A percentile compares a stretch with the other conserved stretches of the same genome.
Evolutionary conservation across 2,888 invertebrate species (phyloP).

Genomic region (Polydrusus pterygomalis): DNA sequence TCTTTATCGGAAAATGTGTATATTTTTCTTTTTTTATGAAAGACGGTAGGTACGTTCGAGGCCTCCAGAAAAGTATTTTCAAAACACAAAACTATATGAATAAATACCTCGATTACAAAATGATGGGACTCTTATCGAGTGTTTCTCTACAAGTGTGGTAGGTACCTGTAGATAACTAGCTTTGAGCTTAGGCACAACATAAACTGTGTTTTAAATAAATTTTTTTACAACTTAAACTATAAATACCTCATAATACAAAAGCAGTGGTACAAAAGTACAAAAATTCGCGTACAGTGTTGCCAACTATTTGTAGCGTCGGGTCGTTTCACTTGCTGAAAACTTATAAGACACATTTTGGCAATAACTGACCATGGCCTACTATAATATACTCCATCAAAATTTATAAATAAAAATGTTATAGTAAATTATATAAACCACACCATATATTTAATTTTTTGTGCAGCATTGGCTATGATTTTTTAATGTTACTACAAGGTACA

Average conservation of each 20-base stretch:
- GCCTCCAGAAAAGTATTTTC: conserved; percentile 46
- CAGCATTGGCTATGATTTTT: too few relatives aligned
- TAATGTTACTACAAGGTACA: too few relatives aligned
- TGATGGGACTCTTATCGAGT: conserved; percentile 46
- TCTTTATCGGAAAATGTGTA: too few relatives aligned
- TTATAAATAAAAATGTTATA: conserved; percentile 45
- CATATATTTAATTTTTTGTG: conserved; percentile 28
- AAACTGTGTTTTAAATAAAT: conserved; percentile 34
- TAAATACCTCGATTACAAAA: conserved; percentile 59
- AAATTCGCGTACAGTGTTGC: conserved; percentile 59
- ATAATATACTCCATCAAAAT: conserved; percentile 49
- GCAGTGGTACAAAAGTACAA: conserved; percentile 59
- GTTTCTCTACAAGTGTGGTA: conserved; percentile 50
- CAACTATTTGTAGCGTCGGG: conserved; percentile 59
- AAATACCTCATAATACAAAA: conserved; percentile 62
- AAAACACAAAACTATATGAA: conserved; percentile 50
- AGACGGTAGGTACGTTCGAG: too few relatives aligned
- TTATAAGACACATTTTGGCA: conserved; percentile 61
- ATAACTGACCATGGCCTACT: conserved; percentile 57
- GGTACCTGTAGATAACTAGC: conserved; percentile 56
- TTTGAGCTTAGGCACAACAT: conserved; percentile 57
- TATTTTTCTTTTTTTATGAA: too few relatives aligned
- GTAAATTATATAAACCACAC: conserved; percentile 53
- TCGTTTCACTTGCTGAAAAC: conserved; percentile 62
- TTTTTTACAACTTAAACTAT: conserved; percentile 57